A percentile compares a stretch with the other conserved stretches of the same genome.
Evolutionary conservation across 2,113 vertebrate genomes (phyloP).

Genomic region (Pachypanchax playfairii): DNA sequence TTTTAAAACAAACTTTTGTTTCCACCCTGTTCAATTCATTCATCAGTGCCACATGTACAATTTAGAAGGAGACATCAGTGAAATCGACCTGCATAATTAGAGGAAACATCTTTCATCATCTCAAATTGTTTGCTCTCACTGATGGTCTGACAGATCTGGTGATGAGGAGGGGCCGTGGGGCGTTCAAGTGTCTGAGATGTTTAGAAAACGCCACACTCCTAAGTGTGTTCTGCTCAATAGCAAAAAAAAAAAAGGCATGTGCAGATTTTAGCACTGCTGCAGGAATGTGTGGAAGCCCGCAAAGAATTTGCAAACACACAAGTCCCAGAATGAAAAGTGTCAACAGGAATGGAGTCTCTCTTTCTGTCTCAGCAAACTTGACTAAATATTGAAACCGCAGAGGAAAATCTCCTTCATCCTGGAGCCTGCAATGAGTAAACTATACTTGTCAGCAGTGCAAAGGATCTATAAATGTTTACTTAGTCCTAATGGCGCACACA

Average conservation of each 20-base stretch:
- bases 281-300: conserved; percentile 80
- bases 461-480: conserved; percentile 53
- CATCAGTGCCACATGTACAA: conserved; percentile 31
- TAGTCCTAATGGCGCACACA: conserved; percentile 34
- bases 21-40: conserved; percentile 27
- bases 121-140: conserved; percentile 46
- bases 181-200: conserved; percentile 62
- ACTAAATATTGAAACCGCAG: conserved; percentile 39
- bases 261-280: conserved; percentile 60
- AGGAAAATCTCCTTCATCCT: conserved; percentile 47
- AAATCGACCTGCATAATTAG: conserved; percentile 35
- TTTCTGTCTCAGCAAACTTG: conserved; percentile 50
- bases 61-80: conserved; percentile 29
- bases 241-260: conserved; percentile 19
- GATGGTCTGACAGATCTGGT: conserved; percentile 34
- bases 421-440: conserved; percentile 26
- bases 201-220: conserved; percentile 74
- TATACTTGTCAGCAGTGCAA: conserved; percentile 37
- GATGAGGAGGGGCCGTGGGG: conserved; percentile 12
- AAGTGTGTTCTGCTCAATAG: conserved; percentile 76
- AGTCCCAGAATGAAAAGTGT: conserved; percentile 75
- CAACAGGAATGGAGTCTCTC: conserved; percentile 73
- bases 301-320: conserved; percentile 81
- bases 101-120: conserved; percentile 56
- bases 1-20: conserved; percentile 28